Base-by-base conservation (phyloP, 2,113 vertebrate species). In the Rhinolophus sinicus region DNA sequence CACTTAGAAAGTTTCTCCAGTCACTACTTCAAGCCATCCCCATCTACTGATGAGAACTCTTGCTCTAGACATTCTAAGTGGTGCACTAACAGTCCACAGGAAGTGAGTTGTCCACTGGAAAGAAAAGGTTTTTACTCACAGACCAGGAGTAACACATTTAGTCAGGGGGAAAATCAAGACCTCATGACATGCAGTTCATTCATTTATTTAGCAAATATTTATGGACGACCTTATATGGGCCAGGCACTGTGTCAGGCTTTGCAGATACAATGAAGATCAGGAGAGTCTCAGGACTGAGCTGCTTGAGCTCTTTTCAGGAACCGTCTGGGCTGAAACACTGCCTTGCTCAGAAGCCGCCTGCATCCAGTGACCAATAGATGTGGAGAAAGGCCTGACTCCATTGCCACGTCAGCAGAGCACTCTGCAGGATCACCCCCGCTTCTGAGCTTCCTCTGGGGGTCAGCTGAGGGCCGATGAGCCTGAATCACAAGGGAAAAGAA, bases 351-450 rank as follows among this genome's bases (percentile, higher is more conserved):
- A 40, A 38, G 30, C 38, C 35, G 77, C 9, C 38, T 64, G 24
- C 33, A 11, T 33, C 30, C 30, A 35, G 22, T 11, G 54, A 52
- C 26, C 0, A 1, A 38, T 5, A 6, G 54, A 30, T 0, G 54
- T 47, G 21, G 52, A 6, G 24, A 65, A n/a, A 54, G 50, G 35
- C 7, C 26, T 18, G 50, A 40, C 56, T 6, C 35, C 26, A 28
- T 80, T 5, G 2, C 2, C 35, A 35, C 11, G 10, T 6, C 2
- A 0, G 62, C 9, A n/a, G 64, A 21, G 22, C 56, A 11, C 8
- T 60, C 77, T 7, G 38, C 38, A 47, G 64, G 64, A 21, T 8
- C 38, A 6, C 2, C 22, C 77, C 11, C 18, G 38, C 11, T 28
- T 28, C 2, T 7, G 5, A 24, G 80, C 56, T 38, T 35, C 26